Evolutionary conservation across 2,888 invertebrate genomes (phyloP), one percentile per base, ranked within the genome.

Genomic region (Caenorhabditis sulstoni): DNA sequence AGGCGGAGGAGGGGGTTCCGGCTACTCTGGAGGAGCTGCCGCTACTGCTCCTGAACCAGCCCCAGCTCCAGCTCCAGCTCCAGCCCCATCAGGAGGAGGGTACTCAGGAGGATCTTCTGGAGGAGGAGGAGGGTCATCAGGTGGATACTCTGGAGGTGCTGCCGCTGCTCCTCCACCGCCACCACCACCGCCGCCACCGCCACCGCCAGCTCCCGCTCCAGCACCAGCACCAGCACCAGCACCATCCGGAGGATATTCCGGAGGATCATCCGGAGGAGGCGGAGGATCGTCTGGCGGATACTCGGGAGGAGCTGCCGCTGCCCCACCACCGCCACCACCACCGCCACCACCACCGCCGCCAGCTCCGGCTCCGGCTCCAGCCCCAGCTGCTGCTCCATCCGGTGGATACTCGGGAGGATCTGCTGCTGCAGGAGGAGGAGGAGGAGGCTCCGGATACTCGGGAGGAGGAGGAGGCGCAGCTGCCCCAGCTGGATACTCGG

Each of bases 1-100:
- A 62, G 70, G 70, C 18, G 68, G 68, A 59, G 68, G 68, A 68
- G 53, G 55, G n/a, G 44, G 45, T 12, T 58, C 29, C 22, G 52
- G 52, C 5, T 49, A 49, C n/a, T 49, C 49, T 20, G 53, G 53
- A 53, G 49, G 18, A 49, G 49, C 49, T 18, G 49, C 49, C 4
- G 52, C 52, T 52, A 29, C 49, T 16, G 18, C 49, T 18, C 49
- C 49, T 18, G 18, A 16, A 12, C 49, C 49, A 16, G 18, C 49
- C 8, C 57, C 57, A 7, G 44, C 57, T 2, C 67, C 67, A 45
- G 50, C 50, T 1, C 59, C 68, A 50, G 57, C 67, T 14, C 55
- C 66, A 45, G 29, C 55, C n/a, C 53, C 53, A 55, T 29, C 55
- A 3, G 9, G n/a, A 16, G 55, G 37, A 8, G 37, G 37, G 16